phyloP scores from a whole-genome alignment of 37 sponge, comb jelly and placozoan genomes.

The Oscarella lobularis region DNA sequence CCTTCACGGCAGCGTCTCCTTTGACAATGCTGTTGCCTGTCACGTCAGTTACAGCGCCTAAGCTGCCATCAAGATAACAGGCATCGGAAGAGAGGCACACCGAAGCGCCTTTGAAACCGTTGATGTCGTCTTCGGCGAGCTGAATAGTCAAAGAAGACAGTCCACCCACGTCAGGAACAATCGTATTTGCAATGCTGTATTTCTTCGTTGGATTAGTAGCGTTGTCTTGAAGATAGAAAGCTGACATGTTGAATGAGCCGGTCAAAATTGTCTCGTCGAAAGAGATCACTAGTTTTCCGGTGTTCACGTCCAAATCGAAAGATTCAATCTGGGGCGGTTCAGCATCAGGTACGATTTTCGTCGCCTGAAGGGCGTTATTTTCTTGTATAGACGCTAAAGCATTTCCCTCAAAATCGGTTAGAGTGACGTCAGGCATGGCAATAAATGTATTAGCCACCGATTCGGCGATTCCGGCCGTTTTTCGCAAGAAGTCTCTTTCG shows the following conservation, averaged over 20 bases:
- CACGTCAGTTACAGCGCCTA: conserved; percentile 34
- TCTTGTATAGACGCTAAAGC: conserved; percentile 2
- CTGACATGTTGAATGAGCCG: conserved; percentile 13
- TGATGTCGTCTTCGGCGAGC: conserved; percentile 43
- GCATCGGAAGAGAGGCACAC: conserved; percentile 63
- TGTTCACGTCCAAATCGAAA: conserved; percentile 64
- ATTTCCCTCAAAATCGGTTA: background rate
- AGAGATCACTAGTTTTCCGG: conserved; percentile 36
- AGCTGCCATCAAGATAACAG: conserved; percentile 45
- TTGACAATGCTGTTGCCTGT: background rate
- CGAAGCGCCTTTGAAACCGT: conserved; percentile 42
- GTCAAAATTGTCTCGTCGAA: conserved; percentile 33
- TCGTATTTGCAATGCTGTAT: background rate
- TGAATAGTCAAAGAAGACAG: conserved; percentile 25
- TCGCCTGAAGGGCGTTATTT: background rate
- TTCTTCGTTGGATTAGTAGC: background rate
- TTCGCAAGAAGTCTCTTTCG: conserved; percentile 48
- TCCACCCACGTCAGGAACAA: background rate
- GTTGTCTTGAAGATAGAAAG: conserved; percentile 28
- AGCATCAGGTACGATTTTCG: conserved; percentile 17
- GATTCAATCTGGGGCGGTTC: conserved; percentile 26
- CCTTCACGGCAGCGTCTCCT: background rate
- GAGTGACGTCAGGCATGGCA: background rate
- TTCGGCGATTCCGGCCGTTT: conserved; percentile 35
- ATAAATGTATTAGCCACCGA: conserved; percentile 30